Percentiles rank a stretch among this genome's conserved stretches.
These are phyloP conservation scores for Hemichromis elongatus DNA, from an alignment of 2,113 vertebrate genomes.

Conservation along the genomic window DNA sequence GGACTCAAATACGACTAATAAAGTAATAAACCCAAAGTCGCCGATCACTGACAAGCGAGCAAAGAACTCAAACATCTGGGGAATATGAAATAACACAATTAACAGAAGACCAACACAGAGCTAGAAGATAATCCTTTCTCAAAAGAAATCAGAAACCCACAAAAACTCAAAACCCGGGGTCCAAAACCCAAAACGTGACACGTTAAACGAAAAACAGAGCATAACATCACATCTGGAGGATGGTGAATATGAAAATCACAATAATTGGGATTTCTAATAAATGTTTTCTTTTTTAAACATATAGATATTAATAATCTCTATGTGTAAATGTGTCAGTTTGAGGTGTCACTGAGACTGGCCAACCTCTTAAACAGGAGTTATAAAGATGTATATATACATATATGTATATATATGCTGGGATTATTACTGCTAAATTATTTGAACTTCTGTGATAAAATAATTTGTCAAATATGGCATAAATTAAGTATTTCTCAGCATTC, in stretches of 20 bases:
- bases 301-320: background rate
- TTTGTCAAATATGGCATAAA: background rate
- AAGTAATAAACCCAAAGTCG: background rate
- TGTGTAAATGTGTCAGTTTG: background rate
- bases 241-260: background rate
- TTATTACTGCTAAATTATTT: background rate
- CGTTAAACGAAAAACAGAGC: accelerated
- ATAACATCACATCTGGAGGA: accelerated
- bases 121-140: accelerated
- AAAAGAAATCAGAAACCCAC: background rate
- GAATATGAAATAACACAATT: too few species aligned
- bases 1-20: background rate
- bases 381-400: too few species aligned
- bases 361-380: background rate
- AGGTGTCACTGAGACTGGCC: background rate
- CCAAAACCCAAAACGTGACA: background rate
- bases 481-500: background rate
- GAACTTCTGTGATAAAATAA: background rate
- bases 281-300: background rate
- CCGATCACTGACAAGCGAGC: too few species aligned
- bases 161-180: background rate
- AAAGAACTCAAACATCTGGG: too few species aligned
- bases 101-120: background rate
- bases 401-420: background rate
- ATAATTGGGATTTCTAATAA: background rate